Conservation (phyloP, 2,888 invertebrate genomes). For the Caprella mutica region DNA sequence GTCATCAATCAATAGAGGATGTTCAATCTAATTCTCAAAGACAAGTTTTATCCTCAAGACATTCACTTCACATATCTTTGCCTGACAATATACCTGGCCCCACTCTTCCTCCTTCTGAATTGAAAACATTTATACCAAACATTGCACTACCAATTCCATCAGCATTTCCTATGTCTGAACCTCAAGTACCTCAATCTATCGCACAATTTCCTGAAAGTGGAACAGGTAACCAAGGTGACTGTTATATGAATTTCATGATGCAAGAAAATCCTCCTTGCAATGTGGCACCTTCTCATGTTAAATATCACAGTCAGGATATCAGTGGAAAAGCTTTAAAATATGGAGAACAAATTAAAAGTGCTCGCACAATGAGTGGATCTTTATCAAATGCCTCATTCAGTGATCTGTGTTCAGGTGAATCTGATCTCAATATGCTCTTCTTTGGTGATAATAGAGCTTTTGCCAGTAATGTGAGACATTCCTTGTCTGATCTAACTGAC, state of each 20-base stretch:
- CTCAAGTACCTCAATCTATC: background rate
- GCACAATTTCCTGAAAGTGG: constrained; percentile 4
- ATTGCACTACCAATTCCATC: constrained; percentile 2
- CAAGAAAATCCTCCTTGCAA: background rate
- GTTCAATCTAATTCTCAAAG: constrained; percentile 11
- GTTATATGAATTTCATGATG: background rate
- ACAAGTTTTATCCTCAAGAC: constrained; percentile 4
- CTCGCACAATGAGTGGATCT: background rate
- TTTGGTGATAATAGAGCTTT: constrained; percentile 1
- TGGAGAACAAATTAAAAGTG: background rate
- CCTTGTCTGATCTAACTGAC: background rate
- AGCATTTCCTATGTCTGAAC: background rate
- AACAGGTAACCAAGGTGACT: background rate
- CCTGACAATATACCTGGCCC: background rate
- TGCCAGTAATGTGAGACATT: background rate
- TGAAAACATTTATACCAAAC: background rate
- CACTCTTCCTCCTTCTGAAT: background rate
- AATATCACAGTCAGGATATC: background rate
- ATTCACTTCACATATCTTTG: background rate
- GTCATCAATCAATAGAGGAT: constrained; percentile 8
- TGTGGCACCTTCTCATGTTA: background rate
- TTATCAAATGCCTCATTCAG: constrained; percentile 1
- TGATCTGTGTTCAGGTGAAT: constrained; percentile 3
- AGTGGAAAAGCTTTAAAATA: constrained; percentile 1
- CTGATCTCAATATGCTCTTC: constrained; percentile 5